Percentiles rank a stretch among this genome's conserved stretches.
Evolutionary conservation across 2,797 vertebrate genomes (phyloP).

Genomic region (Acanthurus lineatus): DNA sequence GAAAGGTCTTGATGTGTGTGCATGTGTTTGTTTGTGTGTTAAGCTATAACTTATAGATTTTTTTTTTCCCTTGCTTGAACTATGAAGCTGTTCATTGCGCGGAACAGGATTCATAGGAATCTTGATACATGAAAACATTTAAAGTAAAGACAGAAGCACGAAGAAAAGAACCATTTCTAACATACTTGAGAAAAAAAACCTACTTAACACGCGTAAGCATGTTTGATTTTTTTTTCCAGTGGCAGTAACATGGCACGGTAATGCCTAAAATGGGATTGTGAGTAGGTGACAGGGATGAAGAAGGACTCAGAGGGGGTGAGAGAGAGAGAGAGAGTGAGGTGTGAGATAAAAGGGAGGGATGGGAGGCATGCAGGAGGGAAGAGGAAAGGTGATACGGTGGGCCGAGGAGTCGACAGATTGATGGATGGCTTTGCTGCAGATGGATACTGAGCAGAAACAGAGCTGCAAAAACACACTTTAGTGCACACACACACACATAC

Average conservation of each 20-base stretch:
- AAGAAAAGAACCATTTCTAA: background rate
- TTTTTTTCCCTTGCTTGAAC: background rate
- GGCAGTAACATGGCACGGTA: conserved; percentile 7
- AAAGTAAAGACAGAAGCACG: background rate
- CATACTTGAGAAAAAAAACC: background rate
- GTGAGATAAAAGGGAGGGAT: conserved; percentile 79
- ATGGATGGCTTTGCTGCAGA: conserved; percentile 76
- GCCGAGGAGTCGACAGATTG: conserved; percentile 80
- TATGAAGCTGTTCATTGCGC: background rate
- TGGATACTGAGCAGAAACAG: conserved; percentile 76
- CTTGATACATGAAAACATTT: background rate
- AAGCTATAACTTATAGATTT: conserved; percentile 8
- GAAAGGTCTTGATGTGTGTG: conserved; percentile 38
- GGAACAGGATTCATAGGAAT: background rate
- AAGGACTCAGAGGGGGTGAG: conserved; percentile 10
- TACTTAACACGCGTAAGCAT: background rate
- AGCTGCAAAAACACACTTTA: conserved; percentile 62
- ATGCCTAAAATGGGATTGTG: conserved; percentile 49
- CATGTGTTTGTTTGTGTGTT: background rate
- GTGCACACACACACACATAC: conserved; percentile 17
- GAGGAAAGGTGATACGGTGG: conserved; percentile 77
- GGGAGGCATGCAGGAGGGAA: conserved; percentile 73
- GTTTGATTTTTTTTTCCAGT: conserved; percentile 28
- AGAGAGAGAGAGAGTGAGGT: conserved; percentile 47
- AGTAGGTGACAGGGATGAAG: conserved; percentile 68